Conservation (phyloP, 2,113 vertebrate species). For the Promerops cafer region DNA sequence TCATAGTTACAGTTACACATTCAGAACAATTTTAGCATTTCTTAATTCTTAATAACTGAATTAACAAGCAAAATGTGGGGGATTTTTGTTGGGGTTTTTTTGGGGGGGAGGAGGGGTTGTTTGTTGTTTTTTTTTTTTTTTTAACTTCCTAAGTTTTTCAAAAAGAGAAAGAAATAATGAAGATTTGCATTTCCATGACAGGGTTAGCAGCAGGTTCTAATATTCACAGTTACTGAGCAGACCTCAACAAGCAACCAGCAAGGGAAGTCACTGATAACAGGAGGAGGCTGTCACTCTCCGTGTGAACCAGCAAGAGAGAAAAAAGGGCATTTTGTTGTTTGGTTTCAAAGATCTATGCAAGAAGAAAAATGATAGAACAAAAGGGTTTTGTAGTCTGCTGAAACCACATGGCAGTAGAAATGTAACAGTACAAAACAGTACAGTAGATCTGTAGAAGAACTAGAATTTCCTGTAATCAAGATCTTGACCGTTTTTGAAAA, state of each 20-base stretch:
- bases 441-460: neutral
- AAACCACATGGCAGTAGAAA: neutral
- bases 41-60: neutral
- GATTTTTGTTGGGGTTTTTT: too few species aligned
- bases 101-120: too few species aligned
- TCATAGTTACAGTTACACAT: neutral
- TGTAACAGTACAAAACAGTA: too few species aligned
- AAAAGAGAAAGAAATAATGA: neutral
- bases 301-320: neutral
- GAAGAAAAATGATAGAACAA: neutral
- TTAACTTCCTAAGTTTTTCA: neutral
- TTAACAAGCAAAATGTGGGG: neutral
- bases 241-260: neutral
- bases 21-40: neutral
- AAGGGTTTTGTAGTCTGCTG: neutral
- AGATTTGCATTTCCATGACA: neutral
- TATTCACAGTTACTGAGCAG: neutral
- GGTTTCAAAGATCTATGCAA: neutral
- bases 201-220: neutral
- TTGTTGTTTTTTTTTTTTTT: too few species aligned
- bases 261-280: neutral
- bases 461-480: neutral
- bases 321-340: neutral
- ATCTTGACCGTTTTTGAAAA: neutral
- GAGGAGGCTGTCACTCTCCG: neutral